Evolutionary conservation across 1,140 invertebrate genomes (phyloP).

Genomic region (Atopsyche davidsoni): DNA sequence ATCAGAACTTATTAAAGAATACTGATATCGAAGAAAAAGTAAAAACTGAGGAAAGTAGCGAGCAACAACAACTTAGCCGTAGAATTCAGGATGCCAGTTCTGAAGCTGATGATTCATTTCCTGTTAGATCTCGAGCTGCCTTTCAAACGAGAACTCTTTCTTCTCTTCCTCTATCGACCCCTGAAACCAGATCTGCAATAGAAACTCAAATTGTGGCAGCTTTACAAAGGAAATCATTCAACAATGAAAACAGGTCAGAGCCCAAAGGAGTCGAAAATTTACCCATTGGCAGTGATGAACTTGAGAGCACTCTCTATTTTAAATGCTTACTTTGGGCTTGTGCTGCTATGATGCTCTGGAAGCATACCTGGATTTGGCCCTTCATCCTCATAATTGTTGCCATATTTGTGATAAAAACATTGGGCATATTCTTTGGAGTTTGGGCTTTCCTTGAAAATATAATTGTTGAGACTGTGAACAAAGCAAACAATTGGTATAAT

Average conservation of each 20-base stretch:
- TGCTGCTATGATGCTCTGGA: conserved; percentile 46
- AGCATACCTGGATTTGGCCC: conserved; percentile 45
- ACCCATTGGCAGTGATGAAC: conserved; percentile 32
- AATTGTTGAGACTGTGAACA: conserved; percentile 37
- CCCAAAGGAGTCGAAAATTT: neutral
- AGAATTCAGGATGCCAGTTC: neutral
- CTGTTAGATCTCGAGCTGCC: conserved; percentile 37
- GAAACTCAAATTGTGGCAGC: conserved; percentile 41
- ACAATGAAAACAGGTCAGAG: conserved; percentile 32
- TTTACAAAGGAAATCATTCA: conserved; percentile 41
- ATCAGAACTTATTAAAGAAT: neutral
- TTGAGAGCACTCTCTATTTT: conserved; percentile 43
- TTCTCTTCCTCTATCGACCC: conserved; percentile 39
- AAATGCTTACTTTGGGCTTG: conserved; percentile 45
- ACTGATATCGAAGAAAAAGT: too few relatives aligned
- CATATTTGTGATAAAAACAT: conserved; percentile 41
- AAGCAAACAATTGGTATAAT: conserved; percentile 40
- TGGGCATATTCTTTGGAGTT: conserved; percentile 43
- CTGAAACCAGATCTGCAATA: conserved; percentile 35
- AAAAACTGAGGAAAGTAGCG: too few relatives aligned
- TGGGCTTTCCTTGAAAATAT: conserved; percentile 46
- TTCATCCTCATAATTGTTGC: conserved; percentile 43
- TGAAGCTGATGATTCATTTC: conserved; percentile 14
- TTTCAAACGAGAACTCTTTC: conserved; percentile 46
- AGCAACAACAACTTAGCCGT: too few relatives aligned